Base-by-base conservation (phyloP, 2,113 vertebrate species). In the Papio anubis region DNA sequence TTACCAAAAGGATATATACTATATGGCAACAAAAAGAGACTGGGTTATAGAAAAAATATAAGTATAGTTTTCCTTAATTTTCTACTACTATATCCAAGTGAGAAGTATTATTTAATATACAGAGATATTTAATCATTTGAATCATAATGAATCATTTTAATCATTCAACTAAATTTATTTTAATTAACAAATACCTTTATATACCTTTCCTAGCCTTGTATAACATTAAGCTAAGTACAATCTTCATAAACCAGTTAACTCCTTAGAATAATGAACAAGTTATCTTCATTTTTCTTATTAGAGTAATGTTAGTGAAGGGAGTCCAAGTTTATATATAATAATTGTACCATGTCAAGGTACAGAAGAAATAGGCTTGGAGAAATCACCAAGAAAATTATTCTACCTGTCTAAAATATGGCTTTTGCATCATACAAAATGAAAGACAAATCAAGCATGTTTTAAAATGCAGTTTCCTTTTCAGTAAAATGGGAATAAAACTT, bases 121-220 rank as follows among this genome's bases (percentile, higher is more conserved):
- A 84, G 30, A 89, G 68, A 75, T 59, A 94, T 90, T 94, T 90
- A 90, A 92, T 8, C 43, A 64, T 5, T 30, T 64, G 59, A 64
- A 30, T 64, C 59, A 30, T 64, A 64, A 64, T 64, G 25, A 64
- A 32, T 78, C 23, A 88, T 79, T 95, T 97, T 97, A 96, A 95
- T 89, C 79, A 95, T 82, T 93, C 38, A 82, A 45, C 2, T 92
- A 79, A 88, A 88, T 85, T 92, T 92, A 16, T 86, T 93, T 88
- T 4, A 86, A 98, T 97, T 97, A 97, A 81, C 78, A 96, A 94
- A 40, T 70, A 87, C 82, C 88, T 89, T 88, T 93, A 94, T 90
- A 96, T 52, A 17, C 59, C 0, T 64, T 95, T 43, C n/a, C 57
- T 61, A 73, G 73, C 55, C 61, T 97, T 97, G 25, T 16, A 20